Base-by-base conservation (phyloP, 2,797 vertebrate species). In the Silurus aristotelis region DNA sequence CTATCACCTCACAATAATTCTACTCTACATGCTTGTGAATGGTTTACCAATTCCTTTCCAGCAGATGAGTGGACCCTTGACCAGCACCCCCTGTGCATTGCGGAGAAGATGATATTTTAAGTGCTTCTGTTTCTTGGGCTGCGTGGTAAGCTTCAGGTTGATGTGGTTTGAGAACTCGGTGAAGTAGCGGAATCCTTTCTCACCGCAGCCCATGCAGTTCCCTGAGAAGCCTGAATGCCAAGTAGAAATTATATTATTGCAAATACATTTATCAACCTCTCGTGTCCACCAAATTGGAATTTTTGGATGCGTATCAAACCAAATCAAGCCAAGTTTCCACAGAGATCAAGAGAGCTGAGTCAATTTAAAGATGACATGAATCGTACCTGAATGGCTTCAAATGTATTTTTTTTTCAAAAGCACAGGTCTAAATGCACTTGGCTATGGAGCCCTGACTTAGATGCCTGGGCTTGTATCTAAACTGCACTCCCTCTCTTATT, bases 101-200 rank as follows among this genome's bases (percentile, higher is more conserved):
- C 96, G 94, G 89, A 96, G 93, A 90, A 99, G 94, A 90, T 96
- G 96, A 92, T 96, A 97, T 93, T 98, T 99, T 91, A 99, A 94
- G 94, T 98, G 97, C 94, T 99, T 99, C 95, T 99, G 98, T 92
- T 99, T 99, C 94, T 99, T 99, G 86, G 98, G 98, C 93, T 99
- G 98, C 4, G 96, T 97, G 92, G 94, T 96, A 90, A 99, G 92
- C 93, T 98, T 99, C 88, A 99, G 96, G 91, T 99, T 99, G 88
- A 99, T 99, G 93, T 99, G 98, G 92, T 97, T 96, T 91, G 97
- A 97, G 91, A 99, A 99, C 89, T 99, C 98, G 0, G 98, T 99
- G 93, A 99, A 99, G 93, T 99, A 99, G 76, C 97, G 97, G 91
- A 99, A 99, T 64, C 97, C 97, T 90, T 97, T 98, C 92, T 98